Percentiles rank a stretch among this genome's conserved stretches.
phyloP scores from a whole-genome alignment of 2,113 vertebrate genomes.

The Hemibates koningsi region DNA sequence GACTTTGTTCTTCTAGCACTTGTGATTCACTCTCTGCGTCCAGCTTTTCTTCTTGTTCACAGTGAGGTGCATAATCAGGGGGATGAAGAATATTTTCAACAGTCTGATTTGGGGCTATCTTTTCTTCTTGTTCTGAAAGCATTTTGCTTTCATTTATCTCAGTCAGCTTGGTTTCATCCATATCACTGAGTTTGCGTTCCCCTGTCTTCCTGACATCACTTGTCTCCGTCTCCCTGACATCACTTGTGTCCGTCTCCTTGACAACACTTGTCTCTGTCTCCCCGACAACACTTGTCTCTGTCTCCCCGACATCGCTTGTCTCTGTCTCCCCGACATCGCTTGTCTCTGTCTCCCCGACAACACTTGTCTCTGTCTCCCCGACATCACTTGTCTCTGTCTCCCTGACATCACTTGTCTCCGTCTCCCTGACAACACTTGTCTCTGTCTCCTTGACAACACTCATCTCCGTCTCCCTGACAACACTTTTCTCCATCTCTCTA shows the following conservation, averaged over 20 bases:
- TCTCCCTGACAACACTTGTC: not conserved
- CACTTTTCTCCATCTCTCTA: not conserved
- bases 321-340: fast-evolving
- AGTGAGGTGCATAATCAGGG: not conserved
- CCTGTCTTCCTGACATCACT: not conserved
- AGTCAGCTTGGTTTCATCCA: not conserved
- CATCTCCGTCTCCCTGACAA: fast-evolving
- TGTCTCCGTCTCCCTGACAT: fast-evolving
- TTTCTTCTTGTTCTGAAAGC: not conserved
- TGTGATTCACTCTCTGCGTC: not conserved
- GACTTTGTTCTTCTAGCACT: not conserved
- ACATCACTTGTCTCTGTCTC: not conserved
- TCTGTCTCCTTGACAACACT: fast-evolving
- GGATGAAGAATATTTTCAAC: not conserved
- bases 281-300: not conserved
- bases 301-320: not conserved
- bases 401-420: not conserved
- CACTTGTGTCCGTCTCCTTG: fast-evolving
- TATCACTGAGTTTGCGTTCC: not conserved
- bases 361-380: not conserved
- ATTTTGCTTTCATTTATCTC: not conserved
- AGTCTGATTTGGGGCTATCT: not conserved
- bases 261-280: fast-evolving
- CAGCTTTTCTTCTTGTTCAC: not conserved
- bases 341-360: fast-evolving